Base-by-base conservation (phyloP, 1,140 invertebrate species). In the Pseudomyrmex flavicornis region DNA sequence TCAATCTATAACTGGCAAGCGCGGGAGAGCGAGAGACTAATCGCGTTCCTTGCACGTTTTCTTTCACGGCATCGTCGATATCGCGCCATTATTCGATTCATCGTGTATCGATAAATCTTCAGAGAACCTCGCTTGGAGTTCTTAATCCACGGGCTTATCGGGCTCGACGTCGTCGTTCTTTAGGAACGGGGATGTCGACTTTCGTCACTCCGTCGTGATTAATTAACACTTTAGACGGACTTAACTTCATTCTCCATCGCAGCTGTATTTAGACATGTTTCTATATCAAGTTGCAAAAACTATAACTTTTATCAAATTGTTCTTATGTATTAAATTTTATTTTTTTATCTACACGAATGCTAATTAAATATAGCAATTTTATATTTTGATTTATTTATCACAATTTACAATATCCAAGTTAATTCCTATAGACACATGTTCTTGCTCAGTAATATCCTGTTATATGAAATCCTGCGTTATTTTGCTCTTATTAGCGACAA, bases 41-140 rank as follows among this genome's bases (percentile, higher is more conserved):
- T 87, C 85, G 59, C 26, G 44, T 46, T 15, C 22, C 70, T 56
- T n/a, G 56, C 35, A 35, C 35, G 35, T 35, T 35, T 35, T 35
- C 35, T 35, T 35, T 5, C 35, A 35, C 5, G 35, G 35, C 35
- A 35, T 35, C 35, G 65, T 72, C 82, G 69, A 87, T 35, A 35
- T 87, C 84, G 72, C 50, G 65, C 54, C 56, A 61, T 56, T 61
- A 58, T 65, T 59, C 59, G 65, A 48, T 86, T 86, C 79, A 86
- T 87, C 65, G 79, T 63, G 66, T 76, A 72, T 83, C 85, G 86
- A 86, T 83, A 72, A 73, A 86, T 83, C 66, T 83, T 72, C 35
- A 7, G 22, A 7, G 22, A 58, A n/a, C 26, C 48, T 58, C 20
- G n/a, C 13, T 8, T 10, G 48, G 52, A 62, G 83, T 66, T 84